phyloP scores from a whole-genome alignment of 2,113 vertebrate genomes.

The Manacus vitellinus region DNA sequence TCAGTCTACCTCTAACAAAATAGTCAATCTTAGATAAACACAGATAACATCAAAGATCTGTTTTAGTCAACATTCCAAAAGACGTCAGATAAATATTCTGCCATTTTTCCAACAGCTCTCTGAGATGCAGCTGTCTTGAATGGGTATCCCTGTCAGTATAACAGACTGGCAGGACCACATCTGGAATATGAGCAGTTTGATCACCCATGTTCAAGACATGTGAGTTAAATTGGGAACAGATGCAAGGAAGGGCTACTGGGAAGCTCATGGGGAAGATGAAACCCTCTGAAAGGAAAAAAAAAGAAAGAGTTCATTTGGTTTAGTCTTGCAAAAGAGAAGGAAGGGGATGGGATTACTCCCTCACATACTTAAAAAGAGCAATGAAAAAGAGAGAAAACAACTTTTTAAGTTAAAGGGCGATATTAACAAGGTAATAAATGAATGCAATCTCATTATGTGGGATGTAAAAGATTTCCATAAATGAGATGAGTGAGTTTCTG shows the following conservation, averaged over 20 bases:
- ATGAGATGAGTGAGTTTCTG: not conserved
- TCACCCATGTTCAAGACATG: not conserved
- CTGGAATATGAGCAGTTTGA: not conserved
- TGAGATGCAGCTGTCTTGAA: conserved; percentile 14
- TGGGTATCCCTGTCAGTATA: not conserved
- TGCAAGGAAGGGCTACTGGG: not conserved
- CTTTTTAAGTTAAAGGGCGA: not conserved
- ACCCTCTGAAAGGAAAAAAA: not conserved
- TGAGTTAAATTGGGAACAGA: conserved; percentile 20
- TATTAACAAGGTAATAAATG: not conserved
- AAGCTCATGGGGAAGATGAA: not conserved
- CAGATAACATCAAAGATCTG: conserved; percentile 30
- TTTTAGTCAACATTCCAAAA: not conserved
- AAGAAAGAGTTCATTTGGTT: not conserved
- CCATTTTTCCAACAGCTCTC: not conserved
- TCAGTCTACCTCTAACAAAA: not conserved
- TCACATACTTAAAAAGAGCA: not conserved
- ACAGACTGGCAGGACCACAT: not conserved
- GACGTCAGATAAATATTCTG: not conserved
- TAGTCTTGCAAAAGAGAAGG: not conserved
- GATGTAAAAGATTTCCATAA: not conserved
- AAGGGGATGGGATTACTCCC: not conserved
- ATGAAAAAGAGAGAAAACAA: not conserved
- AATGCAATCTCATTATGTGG: not conserved
- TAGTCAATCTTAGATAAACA: conserved; percentile 15